phyloP scores from a whole-genome alignment of 1,140 invertebrate species.

The Drosophila rhopaloa region DNA sequence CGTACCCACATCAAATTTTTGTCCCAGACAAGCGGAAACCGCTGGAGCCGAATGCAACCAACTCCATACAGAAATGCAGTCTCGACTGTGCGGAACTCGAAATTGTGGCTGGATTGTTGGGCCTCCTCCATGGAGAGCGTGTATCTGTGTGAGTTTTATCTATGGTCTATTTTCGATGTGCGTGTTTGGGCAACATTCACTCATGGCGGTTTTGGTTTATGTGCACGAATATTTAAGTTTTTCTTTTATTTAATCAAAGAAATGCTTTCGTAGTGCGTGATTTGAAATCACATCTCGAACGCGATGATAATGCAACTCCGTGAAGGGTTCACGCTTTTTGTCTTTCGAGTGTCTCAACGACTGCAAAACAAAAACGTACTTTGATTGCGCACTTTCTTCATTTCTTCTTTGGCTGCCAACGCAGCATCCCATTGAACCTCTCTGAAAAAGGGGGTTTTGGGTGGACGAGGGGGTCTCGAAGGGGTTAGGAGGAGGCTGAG shows the following conservation, averaged over 20 bases:
- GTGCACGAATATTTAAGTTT: constrained; percentile 22
- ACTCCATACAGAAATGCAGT: constrained; percentile 39
- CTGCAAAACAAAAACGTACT: constrained; percentile 31
- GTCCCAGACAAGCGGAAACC: constrained; percentile 41
- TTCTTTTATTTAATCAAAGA: constrained; percentile 23
- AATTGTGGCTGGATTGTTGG: constrained; percentile 12
- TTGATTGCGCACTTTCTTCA: constrained; percentile 60
- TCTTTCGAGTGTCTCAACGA: constrained; percentile 40
- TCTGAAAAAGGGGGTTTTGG: constrained; percentile 9
- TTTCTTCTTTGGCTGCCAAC: constrained; percentile 31
- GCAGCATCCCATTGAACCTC: constrained; percentile 31
- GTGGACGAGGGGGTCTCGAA: constrained; percentile 4
- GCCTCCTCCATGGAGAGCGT: constrained; percentile 1
- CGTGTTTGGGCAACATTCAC: constrained; percentile 55
- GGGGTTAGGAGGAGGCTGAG: constrained; percentile 12
- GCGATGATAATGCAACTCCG: constrained; percentile 59
- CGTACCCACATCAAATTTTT: constrained; percentile 45
- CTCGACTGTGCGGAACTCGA: constrained; percentile 11
- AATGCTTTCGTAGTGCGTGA: constrained; percentile 57
- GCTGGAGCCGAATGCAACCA: constrained; percentile 23
- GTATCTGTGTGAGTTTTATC: constrained; percentile 26
- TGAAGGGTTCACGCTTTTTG: constrained; percentile 58
- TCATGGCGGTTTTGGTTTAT: constrained; percentile 38
- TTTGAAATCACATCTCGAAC: constrained; percentile 39
- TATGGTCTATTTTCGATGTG: constrained; percentile 43